A percentile compares a stretch with the other conserved stretches of the same genome.
Conservation (phyloP, 2,113 vertebrate genomes). For the Marmota flaviventris region DNA sequence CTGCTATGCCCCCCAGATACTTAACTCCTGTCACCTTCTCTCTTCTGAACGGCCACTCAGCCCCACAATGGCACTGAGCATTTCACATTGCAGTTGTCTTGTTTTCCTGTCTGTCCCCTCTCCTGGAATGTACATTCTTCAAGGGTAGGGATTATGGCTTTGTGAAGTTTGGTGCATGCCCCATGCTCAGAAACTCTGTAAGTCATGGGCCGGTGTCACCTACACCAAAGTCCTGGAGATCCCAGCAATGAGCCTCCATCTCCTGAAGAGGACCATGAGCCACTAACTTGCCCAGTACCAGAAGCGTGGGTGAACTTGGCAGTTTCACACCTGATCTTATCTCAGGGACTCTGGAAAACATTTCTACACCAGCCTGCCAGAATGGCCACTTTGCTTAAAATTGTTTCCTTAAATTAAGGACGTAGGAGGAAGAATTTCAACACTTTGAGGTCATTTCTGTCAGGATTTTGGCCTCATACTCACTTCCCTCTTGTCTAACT, state of each 20-base stretch:
- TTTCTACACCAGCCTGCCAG: background rate
- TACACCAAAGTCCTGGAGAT: background rate
- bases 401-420: background rate
- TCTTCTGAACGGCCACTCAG: background rate
- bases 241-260: background rate
- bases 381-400: background rate
- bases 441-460: background rate
- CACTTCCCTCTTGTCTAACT: background rate
- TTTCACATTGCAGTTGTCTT: background rate
- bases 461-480: background rate
- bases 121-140: background rate
- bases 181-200: background rate
- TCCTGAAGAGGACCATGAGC: background rate
- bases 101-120: no score
- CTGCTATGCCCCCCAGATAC: background rate
- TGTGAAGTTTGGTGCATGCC: background rate
- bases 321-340: background rate
- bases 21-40: background rate
- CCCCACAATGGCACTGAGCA: background rate
- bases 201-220: background rate
- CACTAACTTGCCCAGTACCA: background rate
- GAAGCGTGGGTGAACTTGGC: background rate
- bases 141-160: background rate
- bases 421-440: background rate
- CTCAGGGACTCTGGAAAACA: background rate